Conservation (phyloP, 2,113 vertebrate genomes). For the Macheiramphus alcinus region DNA sequence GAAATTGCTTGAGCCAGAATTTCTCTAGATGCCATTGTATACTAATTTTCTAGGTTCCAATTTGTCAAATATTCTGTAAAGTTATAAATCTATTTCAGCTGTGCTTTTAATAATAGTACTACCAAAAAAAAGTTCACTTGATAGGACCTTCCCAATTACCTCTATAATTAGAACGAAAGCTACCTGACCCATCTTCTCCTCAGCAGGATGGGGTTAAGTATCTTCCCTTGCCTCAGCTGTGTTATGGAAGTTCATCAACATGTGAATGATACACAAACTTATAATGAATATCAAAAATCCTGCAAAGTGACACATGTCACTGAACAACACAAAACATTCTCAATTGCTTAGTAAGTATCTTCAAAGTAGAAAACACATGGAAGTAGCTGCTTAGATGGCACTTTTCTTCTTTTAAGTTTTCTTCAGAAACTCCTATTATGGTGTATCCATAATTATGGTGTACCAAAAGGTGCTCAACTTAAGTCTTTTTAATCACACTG, state of each 20-base stretch:
- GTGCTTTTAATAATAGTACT: not conserved
- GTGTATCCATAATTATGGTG: not conserved
- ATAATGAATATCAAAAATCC: not conserved
- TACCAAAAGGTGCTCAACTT: not conserved
- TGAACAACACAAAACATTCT: not conserved
- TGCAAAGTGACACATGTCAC: not conserved
- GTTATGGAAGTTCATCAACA: not conserved
- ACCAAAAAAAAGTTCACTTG: not conserved
- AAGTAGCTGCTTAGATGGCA: not conserved
- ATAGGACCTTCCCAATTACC: not conserved
- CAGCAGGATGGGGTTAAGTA: not conserved
- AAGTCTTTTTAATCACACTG: not conserved
- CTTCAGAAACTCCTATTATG: not conserved
- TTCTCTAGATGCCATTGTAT: not conserved
- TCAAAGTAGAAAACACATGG: not conserved
- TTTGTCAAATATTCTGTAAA: not conserved
- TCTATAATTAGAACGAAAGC: not conserved
- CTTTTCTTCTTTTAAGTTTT: not conserved
- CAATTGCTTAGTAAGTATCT: not conserved
- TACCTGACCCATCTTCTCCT: not conserved
- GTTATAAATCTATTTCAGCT: not conserved
- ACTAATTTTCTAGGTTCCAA: not conserved
- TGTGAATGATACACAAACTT: not conserved
- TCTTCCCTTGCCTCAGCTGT: not conserved
- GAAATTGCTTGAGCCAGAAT: not conserved